A percentile compares a stretch with the other conserved stretches of the same genome.
Conservation (phyloP, 2,888 invertebrate species). For the Leucophenga maculata region DNA sequence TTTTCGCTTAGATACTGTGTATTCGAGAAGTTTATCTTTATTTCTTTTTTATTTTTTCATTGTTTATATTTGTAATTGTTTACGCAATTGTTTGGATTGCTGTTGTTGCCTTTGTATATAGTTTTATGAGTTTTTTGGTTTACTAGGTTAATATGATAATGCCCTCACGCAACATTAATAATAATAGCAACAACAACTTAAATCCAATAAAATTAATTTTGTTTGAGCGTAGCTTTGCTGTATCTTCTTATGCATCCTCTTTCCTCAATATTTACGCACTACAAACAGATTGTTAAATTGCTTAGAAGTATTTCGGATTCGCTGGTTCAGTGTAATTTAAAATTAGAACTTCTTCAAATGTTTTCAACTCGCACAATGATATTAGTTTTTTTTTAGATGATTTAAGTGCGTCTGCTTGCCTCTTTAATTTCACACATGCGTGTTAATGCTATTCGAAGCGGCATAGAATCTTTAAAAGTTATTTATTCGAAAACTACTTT, state of each 20-base stretch:
- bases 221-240: not conserved
- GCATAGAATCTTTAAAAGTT: not conserved
- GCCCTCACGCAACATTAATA: not conserved
- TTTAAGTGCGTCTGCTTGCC: not conserved
- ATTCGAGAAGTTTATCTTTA: not conserved
- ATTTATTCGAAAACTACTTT: not conserved
- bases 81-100: slow-evolving; percentile 7
- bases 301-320: not conserved
- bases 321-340: not conserved
- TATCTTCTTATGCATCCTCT: not conserved
- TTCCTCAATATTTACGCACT: not conserved
- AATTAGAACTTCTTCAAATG: too few relatives aligned
- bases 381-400: not conserved
- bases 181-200: slow-evolving; percentile 1
- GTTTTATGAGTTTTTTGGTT: slow-evolving; percentile 1
- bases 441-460: not conserved
- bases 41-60: not conserved
- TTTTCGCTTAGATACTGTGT: not conserved
- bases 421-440: slow-evolving; percentile 9
- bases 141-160: slow-evolving; percentile 22
- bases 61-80: slow-evolving; percentile 7
- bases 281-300: not conserved
- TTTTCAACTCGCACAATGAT: not conserved
- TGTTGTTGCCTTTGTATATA: not conserved
- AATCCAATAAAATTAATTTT: not conserved